Base-by-base conservation (phyloP, 2,113 vertebrate genomes). In the Pongo abelii region DNA sequence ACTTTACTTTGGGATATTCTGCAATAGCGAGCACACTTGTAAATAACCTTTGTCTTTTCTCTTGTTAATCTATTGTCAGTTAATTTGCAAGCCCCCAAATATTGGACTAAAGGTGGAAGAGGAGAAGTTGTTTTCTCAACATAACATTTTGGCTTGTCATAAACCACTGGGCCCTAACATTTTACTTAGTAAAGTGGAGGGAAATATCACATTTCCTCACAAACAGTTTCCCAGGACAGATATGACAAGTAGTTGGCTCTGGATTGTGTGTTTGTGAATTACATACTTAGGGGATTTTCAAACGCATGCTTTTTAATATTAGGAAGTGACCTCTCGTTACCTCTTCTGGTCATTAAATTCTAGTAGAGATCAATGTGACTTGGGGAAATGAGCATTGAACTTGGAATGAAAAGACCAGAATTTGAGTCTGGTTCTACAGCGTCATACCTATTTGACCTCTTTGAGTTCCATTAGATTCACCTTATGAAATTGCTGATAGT, bases 261-360 rank as follows among this genome's bases (percentile, higher is more conserved):
- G n/a, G 64, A 83, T 46, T 93, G 52, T 97, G 67, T 64, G 11
- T 81, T 80, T 32, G 70, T 80, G 57, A 88, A 77, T 93, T 96
- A 84, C 18, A 77, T 52, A 7, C 55, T 70, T 85, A 46, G 48
- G 18, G 23, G 70, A 72, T 91, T 80, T 91, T 92, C 10, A 72
- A 90, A 92, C 59, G 46, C 61, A 27, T 38, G 11, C 30, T 74
- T 89, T 93, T 93, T 84, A 86, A 96, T 69, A 22, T 8, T 59
- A 77, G 46, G 43, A 93, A 93, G 32, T 89, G 72, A 81, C 23
- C 52, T 93, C 48, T 93, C 74, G 8, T 96, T 78, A 55, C 14
- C 2, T 40, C 27, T 35, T 74, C 3, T 32, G 27, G 18, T 75
- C 52, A 64, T 77, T 83, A 80, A 84, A 75, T 84, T 23, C 0